Evolutionary conservation across 2,113 vertebrate species (phyloP).

Genomic region (Protobothrops mucrosquamatus): DNA sequence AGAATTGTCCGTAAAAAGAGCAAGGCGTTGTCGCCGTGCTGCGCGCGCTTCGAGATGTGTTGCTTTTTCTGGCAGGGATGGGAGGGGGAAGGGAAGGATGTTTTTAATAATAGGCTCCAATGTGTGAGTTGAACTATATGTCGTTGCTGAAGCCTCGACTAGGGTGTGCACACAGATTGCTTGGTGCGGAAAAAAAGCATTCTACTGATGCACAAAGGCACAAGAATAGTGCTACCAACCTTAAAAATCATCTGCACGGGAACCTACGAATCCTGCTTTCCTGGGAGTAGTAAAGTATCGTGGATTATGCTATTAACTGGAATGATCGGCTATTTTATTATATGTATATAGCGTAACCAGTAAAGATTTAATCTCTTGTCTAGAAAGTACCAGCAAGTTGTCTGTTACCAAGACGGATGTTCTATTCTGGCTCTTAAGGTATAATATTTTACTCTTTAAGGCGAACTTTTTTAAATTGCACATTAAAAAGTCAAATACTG

Average conservation of each 20-base stretch:
- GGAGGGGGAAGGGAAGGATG: neutral
- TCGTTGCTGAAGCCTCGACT: neutral
- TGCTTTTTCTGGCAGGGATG: neutral
- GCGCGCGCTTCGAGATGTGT: neutral
- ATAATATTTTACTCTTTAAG: neutral
- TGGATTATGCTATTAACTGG: neutral
- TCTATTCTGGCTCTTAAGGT: neutral
- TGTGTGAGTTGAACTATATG: neutral
- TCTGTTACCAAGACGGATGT: neutral
- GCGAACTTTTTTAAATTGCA: neutral
- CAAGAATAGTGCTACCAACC: neutral
- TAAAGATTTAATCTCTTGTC: neutral
- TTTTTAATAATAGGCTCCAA: neutral
- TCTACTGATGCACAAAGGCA: neutral
- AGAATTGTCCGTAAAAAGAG: neutral
- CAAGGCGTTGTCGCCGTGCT: neutral
- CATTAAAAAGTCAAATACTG: neutral
- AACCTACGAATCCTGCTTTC: neutral
- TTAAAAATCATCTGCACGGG: neutral
- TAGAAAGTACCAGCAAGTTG: neutral
- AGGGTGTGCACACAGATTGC: neutral
- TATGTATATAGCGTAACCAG: neutral
- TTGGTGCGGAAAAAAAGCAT: accelerated
- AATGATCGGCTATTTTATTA: neutral
- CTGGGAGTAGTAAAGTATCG: neutral